phyloP scores from a whole-genome alignment of 2,888 invertebrate genomes.

The Cabera pusaria region DNA sequence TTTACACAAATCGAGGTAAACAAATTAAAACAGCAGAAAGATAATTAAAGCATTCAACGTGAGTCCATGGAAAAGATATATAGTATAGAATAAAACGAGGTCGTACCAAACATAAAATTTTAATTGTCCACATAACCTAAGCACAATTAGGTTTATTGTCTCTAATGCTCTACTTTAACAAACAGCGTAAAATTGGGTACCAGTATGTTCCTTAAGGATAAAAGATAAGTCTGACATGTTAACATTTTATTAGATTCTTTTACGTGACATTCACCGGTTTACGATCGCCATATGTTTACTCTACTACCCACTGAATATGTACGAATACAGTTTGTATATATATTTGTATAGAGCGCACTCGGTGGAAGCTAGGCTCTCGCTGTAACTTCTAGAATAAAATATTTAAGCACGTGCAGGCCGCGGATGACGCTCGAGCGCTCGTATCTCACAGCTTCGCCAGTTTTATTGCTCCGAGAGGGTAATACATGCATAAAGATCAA shows the following conservation, averaged over 20 bases:
- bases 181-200: conserved; percentile 20
- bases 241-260: conserved; percentile 44
- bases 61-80: neutral
- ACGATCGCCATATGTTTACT: conserved; percentile 33
- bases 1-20: no score
- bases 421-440: conserved; percentile 24
- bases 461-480: conserved; percentile 25
- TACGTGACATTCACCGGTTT: conserved; percentile 42
- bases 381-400: conserved; percentile 31
- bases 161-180: conserved; percentile 12
- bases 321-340: no score
- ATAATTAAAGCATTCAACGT: neutral
- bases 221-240: conserved; percentile 33
- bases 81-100: conserved; percentile 1
- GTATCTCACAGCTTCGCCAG: conserved; percentile 18
- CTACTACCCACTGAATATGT: conserved; percentile 22
- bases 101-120: conserved; percentile 8
- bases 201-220: conserved; percentile 14
- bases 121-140: conserved; percentile 12
- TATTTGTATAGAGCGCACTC: conserved; percentile 12
- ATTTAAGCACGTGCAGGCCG: conserved; percentile 30
- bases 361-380: conserved; percentile 22
- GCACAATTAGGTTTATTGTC: conserved; percentile 18
- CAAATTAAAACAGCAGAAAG: no score
- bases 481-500: conserved; percentile 15